Conservation (phyloP, 37 sponge, comb jelly and placozoan species). For the Mnemiopsis leidyi region DNA sequence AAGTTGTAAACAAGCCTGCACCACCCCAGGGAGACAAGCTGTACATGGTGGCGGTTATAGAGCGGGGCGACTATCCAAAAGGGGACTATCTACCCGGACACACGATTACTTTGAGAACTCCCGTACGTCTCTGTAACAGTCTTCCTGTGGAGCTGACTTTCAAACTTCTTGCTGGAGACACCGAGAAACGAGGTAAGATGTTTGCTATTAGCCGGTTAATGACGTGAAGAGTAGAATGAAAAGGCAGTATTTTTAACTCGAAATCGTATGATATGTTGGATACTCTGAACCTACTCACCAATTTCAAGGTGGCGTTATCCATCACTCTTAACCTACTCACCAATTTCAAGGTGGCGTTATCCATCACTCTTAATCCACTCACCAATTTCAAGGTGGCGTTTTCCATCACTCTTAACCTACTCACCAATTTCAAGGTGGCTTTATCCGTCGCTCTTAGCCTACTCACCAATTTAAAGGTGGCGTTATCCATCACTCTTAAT, state of each 20-base stretch:
- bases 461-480: background rate
- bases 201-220: no score
- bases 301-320: background rate
- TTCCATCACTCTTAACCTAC: background rate
- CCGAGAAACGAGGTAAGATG: background rate
- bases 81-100: constrained; percentile 59
- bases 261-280: no score
- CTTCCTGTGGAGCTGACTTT: constrained; percentile 44
- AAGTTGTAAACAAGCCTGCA: no score
- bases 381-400: background rate
- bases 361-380: background rate
- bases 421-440: background rate
- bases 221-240: background rate
- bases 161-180: constrained; percentile 1
- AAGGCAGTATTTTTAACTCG: background rate
- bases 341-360: background rate
- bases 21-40: constrained; percentile 52
- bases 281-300: background rate
- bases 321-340: background rate
- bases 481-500: background rate
- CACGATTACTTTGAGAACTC: constrained; percentile 10
- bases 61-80: background rate
- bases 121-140: constrained; percentile 14
- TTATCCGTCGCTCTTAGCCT: background rate
- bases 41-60: constrained; percentile 30